Conservation (phyloP, 2,888 invertebrate species). For the Terebella lapidaria region DNA sequence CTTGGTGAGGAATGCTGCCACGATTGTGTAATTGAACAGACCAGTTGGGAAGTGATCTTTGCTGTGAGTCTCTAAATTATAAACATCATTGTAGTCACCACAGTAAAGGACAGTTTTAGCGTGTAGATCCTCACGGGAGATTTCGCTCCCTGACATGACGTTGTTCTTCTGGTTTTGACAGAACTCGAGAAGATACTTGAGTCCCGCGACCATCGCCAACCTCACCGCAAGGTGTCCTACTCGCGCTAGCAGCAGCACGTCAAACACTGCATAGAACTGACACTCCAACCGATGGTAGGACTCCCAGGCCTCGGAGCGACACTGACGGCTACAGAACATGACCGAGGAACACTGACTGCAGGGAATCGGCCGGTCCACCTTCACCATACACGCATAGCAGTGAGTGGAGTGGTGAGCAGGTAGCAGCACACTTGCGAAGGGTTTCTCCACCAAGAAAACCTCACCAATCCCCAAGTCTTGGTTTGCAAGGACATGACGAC, state of each 20-base stretch:
- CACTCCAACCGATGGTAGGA: constrained; percentile 23
- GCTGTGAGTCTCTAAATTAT: constrained; percentile 69
- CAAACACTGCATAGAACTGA: constrained; percentile 16
- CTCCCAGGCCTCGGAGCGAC: constrained; percentile 16
- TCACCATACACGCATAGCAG: constrained; percentile 63
- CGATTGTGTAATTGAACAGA: constrained; percentile 64
- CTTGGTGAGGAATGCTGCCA: constrained; percentile 39
- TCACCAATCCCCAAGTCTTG: constrained; percentile 61
- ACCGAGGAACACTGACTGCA: constrained; percentile 21
- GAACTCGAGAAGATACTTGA: constrained; percentile 5
- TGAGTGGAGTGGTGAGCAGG: constrained; percentile 59
- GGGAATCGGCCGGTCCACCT: constrained; percentile 14
- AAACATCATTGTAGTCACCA: constrained; percentile 60
- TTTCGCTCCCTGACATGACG: not conserved
- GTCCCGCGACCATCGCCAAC: constrained; percentile 13
- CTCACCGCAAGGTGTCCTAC: constrained; percentile 24
- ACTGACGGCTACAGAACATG: constrained; percentile 20
- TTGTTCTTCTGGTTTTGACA: constrained; percentile 1
- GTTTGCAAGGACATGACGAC: constrained; percentile 36
- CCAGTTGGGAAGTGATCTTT: constrained; percentile 62
- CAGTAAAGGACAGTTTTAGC: constrained; percentile 32
- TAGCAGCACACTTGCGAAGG: constrained; percentile 71
- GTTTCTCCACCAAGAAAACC: constrained; percentile 70
- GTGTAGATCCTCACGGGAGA: not conserved
- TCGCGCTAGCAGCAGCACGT: constrained; percentile 12